Percentiles rank a stretch among this genome's conserved stretches.
Conservation (phyloP, 2,797 vertebrate species). For the Sebastes baramenuke region DNA sequence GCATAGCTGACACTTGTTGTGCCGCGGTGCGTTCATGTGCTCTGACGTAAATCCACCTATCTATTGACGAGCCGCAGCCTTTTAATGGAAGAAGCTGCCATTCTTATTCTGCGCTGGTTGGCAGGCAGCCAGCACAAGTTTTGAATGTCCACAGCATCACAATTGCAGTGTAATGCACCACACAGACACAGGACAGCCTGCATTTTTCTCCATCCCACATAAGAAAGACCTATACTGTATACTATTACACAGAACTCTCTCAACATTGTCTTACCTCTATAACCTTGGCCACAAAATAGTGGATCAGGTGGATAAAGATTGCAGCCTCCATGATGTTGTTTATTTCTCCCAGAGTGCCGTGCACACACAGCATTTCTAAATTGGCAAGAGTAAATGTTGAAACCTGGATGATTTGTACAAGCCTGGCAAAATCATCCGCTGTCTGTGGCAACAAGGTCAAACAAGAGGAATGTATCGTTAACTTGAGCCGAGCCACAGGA, state of each 20-base stretch:
- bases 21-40: slow-evolving; percentile 25
- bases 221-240: slow-evolving; percentile 8
- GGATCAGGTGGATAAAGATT: slow-evolving; percentile 60
- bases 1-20: slow-evolving; percentile 31
- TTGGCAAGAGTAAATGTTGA: slow-evolving; percentile 52
- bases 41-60: slow-evolving; percentile 3
- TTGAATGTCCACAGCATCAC: slow-evolving; percentile 10
- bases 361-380: slow-evolving; percentile 62
- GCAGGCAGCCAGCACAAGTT: not conserved
- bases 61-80: not conserved
- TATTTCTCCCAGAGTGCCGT: slow-evolving; percentile 50
- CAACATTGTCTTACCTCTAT: slow-evolving; percentile 46
- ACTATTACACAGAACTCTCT: slow-evolving; percentile 26
- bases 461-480: slow-evolving; percentile 36
- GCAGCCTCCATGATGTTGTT: slow-evolving; percentile 52
- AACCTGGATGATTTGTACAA: slow-evolving; percentile 49
- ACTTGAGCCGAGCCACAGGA: slow-evolving; percentile 8
- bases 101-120: not conserved
- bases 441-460: slow-evolving; percentile 55
- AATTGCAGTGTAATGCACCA: slow-evolving; percentile 9
- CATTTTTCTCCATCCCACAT: not conserved
- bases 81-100: not conserved
- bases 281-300: slow-evolving; percentile 63
- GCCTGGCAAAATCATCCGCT: slow-evolving; percentile 41
- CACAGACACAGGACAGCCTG: slow-evolving; percentile 2